These are phyloP conservation scores for Alcis repandata DNA, from an alignment of 2,888 invertebrate genomes.

Conservation along the genomic window DNA sequence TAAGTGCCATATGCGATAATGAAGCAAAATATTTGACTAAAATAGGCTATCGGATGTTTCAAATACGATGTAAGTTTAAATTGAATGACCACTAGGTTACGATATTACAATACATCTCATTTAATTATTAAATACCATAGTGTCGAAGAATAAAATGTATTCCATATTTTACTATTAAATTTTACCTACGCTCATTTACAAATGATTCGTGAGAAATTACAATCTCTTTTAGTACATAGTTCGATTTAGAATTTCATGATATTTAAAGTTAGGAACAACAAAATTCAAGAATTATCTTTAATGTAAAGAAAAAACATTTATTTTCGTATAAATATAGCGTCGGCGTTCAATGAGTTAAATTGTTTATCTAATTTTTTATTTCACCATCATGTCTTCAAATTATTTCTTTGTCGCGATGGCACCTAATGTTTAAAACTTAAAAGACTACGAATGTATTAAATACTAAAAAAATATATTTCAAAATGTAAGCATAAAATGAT, in stretches of 20 bases:
- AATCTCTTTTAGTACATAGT: slow-evolving; percentile 10
- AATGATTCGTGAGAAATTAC: slow-evolving; percentile 14
- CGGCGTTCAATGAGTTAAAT: background rate
- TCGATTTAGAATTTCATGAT: background rate
- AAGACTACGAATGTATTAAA: slow-evolving; percentile 14
- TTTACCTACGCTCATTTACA: background rate
- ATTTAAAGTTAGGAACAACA: slow-evolving; percentile 15
- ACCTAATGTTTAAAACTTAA: slow-evolving; percentile 25
- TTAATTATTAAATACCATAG: background rate
- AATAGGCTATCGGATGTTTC: no score
- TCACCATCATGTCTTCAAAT: slow-evolving; percentile 4
- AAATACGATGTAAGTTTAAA: no score
- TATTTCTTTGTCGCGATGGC: slow-evolving; percentile 26
- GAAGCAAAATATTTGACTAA: no score
- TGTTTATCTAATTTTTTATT: background rate
- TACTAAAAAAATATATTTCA: slow-evolving; percentile 13
- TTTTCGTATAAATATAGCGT: background rate
- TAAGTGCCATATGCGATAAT: no score
- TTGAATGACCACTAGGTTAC: no score
- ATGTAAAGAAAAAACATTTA: background rate
- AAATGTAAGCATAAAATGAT: slow-evolving; percentile 17
- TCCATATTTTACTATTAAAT: background rate
- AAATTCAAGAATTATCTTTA: slow-evolving; percentile 1
- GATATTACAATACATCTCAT: background rate
- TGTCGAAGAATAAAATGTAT: background rate